These are phyloP conservation scores for Ophion ventricosus DNA, from an alignment of 2,888 invertebrate species.

Conservation along the genomic window DNA sequence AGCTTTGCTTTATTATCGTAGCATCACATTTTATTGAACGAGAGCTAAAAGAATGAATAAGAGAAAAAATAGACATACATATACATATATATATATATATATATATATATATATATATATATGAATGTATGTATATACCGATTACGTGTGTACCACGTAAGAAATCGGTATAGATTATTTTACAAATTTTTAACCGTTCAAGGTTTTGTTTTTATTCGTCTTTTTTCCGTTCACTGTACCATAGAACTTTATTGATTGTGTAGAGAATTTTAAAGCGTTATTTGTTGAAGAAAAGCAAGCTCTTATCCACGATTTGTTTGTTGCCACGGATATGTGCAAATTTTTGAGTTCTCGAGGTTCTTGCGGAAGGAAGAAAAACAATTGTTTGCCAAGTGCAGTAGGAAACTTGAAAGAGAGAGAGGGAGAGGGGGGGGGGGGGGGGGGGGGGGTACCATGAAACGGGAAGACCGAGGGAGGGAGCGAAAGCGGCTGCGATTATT, in stretches of 20 bases:
- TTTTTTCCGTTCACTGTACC: constrained; percentile 33
- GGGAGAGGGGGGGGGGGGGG: neutral
- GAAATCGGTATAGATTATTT: constrained; percentile 31
- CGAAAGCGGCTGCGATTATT: constrained; percentile 7
- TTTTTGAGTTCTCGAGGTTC: constrained; percentile 40
- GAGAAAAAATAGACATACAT: constrained; percentile 50
- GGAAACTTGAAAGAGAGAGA: neutral
- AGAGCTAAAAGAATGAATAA: constrained; percentile 49
- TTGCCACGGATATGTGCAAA: constrained; percentile 20
- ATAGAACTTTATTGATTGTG: constrained; percentile 60
- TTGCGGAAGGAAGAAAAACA: neutral
- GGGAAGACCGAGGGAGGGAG: neutral
- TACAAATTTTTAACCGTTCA: constrained; percentile 9
- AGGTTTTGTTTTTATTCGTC: constrained; percentile 2
- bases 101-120: constrained; percentile 52
- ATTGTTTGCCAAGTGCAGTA: neutral
- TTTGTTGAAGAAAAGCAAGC: constrained; percentile 38
- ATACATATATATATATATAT: constrained; percentile 62
- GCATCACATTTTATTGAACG: constrained; percentile 60
- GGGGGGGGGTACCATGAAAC: neutral
- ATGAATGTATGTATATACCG: constrained; percentile 59
- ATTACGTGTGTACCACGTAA: constrained; percentile 35
- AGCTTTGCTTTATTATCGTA: constrained; percentile 63
- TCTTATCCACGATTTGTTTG: constrained; percentile 40
- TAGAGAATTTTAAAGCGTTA: constrained; percentile 64